Evolutionary conservation across 2,113 vertebrate species (phyloP).

Genomic region (Ceratotherium simum): DNA sequence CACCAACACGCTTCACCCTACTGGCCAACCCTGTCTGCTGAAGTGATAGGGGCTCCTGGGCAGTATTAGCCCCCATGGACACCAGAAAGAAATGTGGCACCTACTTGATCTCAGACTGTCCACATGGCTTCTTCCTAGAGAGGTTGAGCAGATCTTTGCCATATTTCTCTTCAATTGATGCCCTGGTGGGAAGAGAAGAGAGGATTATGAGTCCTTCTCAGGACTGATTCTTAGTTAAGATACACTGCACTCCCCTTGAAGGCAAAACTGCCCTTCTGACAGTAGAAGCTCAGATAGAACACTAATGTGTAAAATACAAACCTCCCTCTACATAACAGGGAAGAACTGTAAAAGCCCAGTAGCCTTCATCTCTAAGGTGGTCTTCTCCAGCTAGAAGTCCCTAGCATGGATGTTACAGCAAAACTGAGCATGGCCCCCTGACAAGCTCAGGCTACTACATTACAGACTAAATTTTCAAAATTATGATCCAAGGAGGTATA

Average conservation of each 20-base stretch:
- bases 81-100: constrained; percentile 63
- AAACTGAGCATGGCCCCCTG: background rate
- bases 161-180: constrained; percentile 95
- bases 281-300: background rate
- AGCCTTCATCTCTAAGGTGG: background rate
- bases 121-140: constrained; percentile 94
- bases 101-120: constrained; percentile 97
- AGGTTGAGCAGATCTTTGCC: constrained; percentile 95
- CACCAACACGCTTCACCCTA: background rate
- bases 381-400: background rate
- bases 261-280: background rate
- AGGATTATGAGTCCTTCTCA: background rate
- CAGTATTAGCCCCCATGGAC: background rate
- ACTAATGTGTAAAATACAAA: background rate
- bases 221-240: background rate
- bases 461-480: background rate
- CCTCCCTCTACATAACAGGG: background rate
- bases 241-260: background rate
- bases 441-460: background rate
- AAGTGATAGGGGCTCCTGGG: rapidly evolving
- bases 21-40: background rate
- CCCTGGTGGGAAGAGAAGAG: constrained; percentile 86
- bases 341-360: background rate
- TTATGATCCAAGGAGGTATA: background rate
- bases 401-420: background rate